Conservation (phyloP, 2,113 vertebrate species). For the Callospermophilus lateralis region DNA sequence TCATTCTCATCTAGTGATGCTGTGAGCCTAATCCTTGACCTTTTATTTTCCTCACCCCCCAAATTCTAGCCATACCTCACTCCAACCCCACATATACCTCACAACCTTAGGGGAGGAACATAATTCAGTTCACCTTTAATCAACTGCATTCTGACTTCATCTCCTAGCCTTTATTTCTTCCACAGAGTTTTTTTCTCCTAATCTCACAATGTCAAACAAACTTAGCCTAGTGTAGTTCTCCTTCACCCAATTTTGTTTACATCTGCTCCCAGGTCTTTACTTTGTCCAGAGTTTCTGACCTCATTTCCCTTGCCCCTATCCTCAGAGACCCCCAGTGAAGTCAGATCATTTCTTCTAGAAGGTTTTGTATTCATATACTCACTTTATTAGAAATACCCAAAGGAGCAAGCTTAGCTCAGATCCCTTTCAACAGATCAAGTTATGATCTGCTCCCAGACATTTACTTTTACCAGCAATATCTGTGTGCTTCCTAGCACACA, state of each 20-base stretch:
- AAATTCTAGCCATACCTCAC: not conserved
- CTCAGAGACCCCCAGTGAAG: not conserved
- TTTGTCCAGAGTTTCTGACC: not conserved
- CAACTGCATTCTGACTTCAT: not conserved
- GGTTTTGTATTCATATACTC: not conserved
- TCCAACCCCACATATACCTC: not conserved
- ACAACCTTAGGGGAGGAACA: not conserved
- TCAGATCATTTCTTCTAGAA: not conserved
- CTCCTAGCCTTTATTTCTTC: not conserved
- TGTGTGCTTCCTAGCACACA: not conserved
- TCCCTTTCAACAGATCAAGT: not conserved
- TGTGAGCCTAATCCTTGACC: not conserved
- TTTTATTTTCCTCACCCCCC: not conserved
- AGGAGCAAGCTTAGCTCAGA: not conserved
- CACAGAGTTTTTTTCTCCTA: not conserved
- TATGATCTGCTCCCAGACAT: not conserved
- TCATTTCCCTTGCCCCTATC: not conserved
- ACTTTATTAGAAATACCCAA: conserved; percentile 30
- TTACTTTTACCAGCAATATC: conserved; percentile 4
- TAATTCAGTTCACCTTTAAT: not conserved
- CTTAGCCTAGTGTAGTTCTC: not conserved
- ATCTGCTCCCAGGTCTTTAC: not conserved
- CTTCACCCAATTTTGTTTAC: not conserved
- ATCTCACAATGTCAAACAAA: not conserved
- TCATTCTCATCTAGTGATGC: not conserved